These are phyloP conservation scores for Capitella teleta DNA, from an alignment of 1,140 invertebrate species.

Conservation along the genomic window DNA sequence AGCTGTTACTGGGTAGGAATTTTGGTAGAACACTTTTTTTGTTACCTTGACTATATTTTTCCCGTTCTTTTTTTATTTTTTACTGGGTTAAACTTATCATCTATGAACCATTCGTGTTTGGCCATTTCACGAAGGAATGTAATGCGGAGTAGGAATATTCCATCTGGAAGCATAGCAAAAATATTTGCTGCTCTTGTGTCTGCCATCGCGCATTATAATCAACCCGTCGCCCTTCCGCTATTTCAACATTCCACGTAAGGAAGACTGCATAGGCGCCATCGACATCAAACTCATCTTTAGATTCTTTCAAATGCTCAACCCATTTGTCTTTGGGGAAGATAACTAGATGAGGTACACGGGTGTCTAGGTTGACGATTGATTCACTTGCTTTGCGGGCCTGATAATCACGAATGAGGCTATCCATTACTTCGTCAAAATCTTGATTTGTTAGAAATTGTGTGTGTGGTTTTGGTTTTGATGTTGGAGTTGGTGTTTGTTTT, in stretches of 20 bases:
- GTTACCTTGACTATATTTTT: not conserved
- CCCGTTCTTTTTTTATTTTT: constrained; percentile 1
- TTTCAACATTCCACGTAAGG: constrained; percentile 3
- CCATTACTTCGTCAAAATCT: no score
- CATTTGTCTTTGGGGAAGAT: not conserved
- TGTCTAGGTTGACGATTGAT: not conserved
- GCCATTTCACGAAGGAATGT: constrained; percentile 3
- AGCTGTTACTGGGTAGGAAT: constrained; percentile 10
- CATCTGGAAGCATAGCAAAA: not conserved
- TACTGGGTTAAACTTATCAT: constrained; percentile 10
- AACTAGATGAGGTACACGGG: not conserved
- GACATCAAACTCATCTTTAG: constrained; percentile 7
- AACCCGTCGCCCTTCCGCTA: not conserved
- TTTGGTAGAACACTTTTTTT: constrained; percentile 4
- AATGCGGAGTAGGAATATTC: constrained; percentile 1
- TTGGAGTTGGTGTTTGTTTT: no score
- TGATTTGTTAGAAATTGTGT: no score
- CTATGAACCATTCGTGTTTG: constrained; percentile 4
- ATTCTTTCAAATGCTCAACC: constrained; percentile 1
- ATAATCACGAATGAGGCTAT: no score
- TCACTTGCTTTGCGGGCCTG: no score
- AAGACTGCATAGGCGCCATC: constrained; percentile 5
- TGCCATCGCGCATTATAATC: not conserved
- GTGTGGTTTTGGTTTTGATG: no score
- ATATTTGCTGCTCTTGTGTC: not conserved